Evolutionary conservation across 35 echinoderm and acorn worm genomes (phyloP).

Genomic region (Stichopus chloronotus): DNA sequence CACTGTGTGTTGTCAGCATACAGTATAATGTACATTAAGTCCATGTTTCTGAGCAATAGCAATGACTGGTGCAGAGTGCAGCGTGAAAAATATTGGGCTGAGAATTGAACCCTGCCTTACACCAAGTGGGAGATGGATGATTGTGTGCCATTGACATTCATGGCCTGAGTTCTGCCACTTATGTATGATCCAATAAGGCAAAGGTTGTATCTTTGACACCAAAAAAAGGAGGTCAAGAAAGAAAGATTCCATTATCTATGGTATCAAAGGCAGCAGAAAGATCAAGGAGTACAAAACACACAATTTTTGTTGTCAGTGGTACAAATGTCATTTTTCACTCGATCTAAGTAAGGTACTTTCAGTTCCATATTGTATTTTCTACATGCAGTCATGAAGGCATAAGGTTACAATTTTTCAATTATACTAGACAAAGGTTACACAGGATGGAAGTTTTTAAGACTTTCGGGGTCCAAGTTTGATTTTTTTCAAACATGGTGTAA

Average conservation of each 20-base stretch:
- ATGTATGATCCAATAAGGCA: slow-evolving; percentile 11
- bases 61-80: neutral
- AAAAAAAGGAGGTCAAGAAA: neutral
- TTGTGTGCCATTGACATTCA: neutral
- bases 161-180: neutral
- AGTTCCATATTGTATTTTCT: slow-evolving; percentile 36
- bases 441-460: too few relatives aligned
- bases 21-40: neutral
- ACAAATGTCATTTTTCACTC: slow-evolving; percentile 58
- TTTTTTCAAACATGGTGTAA: too few relatives aligned
- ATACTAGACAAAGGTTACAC: too few relatives aligned
- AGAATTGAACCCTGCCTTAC: neutral
- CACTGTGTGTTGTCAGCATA: neutral
- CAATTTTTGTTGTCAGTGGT: slow-evolving; percentile 56
- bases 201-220: slow-evolving; percentile 1
- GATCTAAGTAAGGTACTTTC: slow-evolving; percentile 40
- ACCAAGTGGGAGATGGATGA: slow-evolving; percentile 4
- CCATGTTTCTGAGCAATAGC: neutral
- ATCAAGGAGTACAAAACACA: neutral
- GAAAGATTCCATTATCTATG: slow-evolving; percentile 4
- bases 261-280: slow-evolving; percentile 51
- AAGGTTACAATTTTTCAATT: too few relatives aligned
- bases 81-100: too few relatives aligned
- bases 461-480: too few relatives aligned
- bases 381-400: neutral